Evolutionary conservation across 2,113 vertebrate genomes (phyloP), one percentile per base, ranked within the genome.

Genomic region (Scolopax mira): DNA sequence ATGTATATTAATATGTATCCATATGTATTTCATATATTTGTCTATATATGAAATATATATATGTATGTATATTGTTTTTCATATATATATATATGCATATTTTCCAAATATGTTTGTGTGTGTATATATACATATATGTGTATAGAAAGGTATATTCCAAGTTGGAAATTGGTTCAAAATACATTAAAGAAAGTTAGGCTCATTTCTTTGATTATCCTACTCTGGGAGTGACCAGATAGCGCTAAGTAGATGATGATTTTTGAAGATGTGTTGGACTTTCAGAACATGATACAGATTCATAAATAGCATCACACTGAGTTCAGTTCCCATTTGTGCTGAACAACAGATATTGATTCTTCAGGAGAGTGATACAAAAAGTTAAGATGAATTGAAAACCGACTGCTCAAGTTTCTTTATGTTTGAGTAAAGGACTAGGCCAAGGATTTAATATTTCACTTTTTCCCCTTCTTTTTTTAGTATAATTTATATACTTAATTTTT

Each of bases 221-320:
- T 84, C 21, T 54, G 87, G 39, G 51, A 39, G 24, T 83, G 21
- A 25, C 18, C 72, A 92, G 70, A 87, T 54, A 95, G 84, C 65
- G 41, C 62, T 84, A 92, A 93, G 65, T 71, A 89, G 93, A 18
- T 60, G 21, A 61, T 64, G 31, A 91, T 54, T 96, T 94, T 61
- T 37, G 79, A 72, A 65, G 24, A 35, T 2, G 15, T 2, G 2
- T 23, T 52, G 10, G 42, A 22, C 52, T 92, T 89, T 80, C 71
- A 94, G 24, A 78, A 79, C 30, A 74, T 16, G 8, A 42, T 72
- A 16, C 16, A 87, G 30, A n/a, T 48, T 62, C 89, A 54, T 78
- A 66, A 90, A 48, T n/a, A 17, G 1, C 33, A 85, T 84, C 22
- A 51, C 5, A 94, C 79, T 67, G 52, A 75, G 16, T 86, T 81